These are phyloP conservation scores for Cacoxenus indagator DNA, from an alignment of 2,888 invertebrate species.

Conservation along the genomic window DNA sequence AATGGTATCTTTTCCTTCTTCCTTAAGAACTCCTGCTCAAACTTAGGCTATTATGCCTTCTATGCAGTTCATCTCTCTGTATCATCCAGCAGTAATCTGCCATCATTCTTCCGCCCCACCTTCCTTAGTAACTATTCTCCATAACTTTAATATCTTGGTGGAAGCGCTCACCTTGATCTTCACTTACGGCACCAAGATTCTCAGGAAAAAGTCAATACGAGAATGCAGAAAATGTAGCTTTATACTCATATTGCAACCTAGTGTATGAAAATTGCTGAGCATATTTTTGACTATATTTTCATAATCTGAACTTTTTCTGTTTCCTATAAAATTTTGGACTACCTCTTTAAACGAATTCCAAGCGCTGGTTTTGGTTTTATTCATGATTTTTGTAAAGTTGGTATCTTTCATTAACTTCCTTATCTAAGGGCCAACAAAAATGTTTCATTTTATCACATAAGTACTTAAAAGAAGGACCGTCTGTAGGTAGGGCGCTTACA, in stretches of 20 bases:
- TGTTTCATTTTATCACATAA: not conserved
- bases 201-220: not conserved
- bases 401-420: too few relatives aligned
- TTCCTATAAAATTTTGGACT: not conserved
- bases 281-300: not conserved
- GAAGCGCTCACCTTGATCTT: not conserved
- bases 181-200: not conserved
- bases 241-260: not conserved
- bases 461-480: not conserved
- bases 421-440: not conserved
- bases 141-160: not conserved
- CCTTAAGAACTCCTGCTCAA: too few relatives aligned
- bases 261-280: not conserved
- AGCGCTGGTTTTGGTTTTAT: too few relatives aligned
- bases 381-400: too few relatives aligned
- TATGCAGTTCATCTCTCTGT: too few relatives aligned
- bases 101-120: not conserved
- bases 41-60: too few relatives aligned
- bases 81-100: too few relatives aligned
- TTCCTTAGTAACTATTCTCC: not conserved
- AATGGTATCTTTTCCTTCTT: too few relatives aligned
- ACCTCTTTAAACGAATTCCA: too few relatives aligned
- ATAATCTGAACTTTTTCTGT: not conserved
- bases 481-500: conserved; percentile 9
- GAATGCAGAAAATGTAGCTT: not conserved